Base-by-base conservation (phyloP, 1,140 invertebrate genomes). In the Pristionchus pacificus region DNA sequence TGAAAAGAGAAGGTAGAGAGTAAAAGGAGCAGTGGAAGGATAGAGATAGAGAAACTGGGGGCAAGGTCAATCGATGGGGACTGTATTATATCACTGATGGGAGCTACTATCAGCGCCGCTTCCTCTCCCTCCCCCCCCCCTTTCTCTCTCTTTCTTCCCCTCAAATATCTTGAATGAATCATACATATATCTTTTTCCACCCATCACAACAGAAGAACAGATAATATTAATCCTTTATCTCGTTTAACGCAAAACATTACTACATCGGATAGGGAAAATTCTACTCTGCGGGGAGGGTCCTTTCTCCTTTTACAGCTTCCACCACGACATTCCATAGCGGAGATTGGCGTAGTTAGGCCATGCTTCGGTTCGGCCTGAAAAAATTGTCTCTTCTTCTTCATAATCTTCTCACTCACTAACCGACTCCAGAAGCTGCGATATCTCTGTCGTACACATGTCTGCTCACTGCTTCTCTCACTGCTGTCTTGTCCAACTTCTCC, bases 261-360 rank as follows among this genome's bases (percentile, higher is more conserved):
- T n/a, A n/a, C n/a, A n/a, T n/a, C n/a, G n/a, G n/a, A n/a, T n/a
- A n/a, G n/a, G n/a, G n/a, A n/a, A n/a, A n/a, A n/a, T n/a, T n/a
- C 38, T 49, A 49, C 38, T 49, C 38, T 49, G 6, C 19, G 38
- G 19, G 38, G 19, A 10, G 19, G 19, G 6, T 49, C 19, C 38
- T 10, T 10, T 49, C 38, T 49, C 65, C 25, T 59, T 49, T 67
- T 67, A 75, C 65, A 75, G 31, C 63, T 71, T 68, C 74, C 74
- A 75, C 74, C 74, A 75, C 25, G 70, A 73, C 74, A 75, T 75
- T 30, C 74, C 73, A 55, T 77, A 77, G 27, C 74, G 71, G 55
- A 62, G 28, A 27, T 31, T 63, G 19, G 71, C 57, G 68, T 75
- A 75, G 74, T 68, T 68, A 1, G 74, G 74, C 60, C 62, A 75